Evolutionary conservation across 2,888 invertebrate genomes (phyloP).

Genomic region (Lottia gigantea): DNA sequence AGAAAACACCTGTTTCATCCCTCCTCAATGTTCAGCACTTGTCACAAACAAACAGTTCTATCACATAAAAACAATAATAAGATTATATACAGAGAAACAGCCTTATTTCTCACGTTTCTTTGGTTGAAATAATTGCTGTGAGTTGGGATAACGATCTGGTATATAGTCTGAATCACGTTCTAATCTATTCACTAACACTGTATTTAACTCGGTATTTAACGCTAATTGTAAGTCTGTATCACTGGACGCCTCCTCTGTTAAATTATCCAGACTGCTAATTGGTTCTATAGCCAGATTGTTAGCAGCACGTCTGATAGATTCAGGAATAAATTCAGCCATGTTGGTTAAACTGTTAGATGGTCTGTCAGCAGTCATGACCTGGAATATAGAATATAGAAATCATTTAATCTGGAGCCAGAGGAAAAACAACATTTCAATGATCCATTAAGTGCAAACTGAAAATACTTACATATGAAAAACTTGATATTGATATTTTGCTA

Average conservation of each 20-base stretch:
- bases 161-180: conserved; percentile 69
- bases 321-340: conserved; percentile 56
- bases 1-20: too few relatives aligned
- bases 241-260: conserved; percentile 71
- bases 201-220: conserved; percentile 71
- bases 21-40: too few relatives aligned
- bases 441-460: not conserved
- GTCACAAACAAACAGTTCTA: too few relatives aligned
- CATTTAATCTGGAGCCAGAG: too few relatives aligned
- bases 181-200: conserved; percentile 70
- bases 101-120: conserved; percentile 15
- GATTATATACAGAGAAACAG: not conserved
- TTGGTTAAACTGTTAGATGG: conserved; percentile 46
- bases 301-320: conserved; percentile 70
- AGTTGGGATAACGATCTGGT: conserved; percentile 64
- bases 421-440: not conserved
- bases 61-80: too few relatives aligned
- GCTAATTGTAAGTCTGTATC: conserved; percentile 72
- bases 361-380: conserved; percentile 61
- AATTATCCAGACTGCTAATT: conserved; percentile 69
- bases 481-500: too few relatives aligned
- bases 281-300: conserved; percentile 71
- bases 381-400: not conserved
- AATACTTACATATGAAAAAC: too few relatives aligned
- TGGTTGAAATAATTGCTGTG: conserved; percentile 58